Evolutionary conservation across 2,888 invertebrate genomes (phyloP).

Genomic region (Brenthis daphne): DNA sequence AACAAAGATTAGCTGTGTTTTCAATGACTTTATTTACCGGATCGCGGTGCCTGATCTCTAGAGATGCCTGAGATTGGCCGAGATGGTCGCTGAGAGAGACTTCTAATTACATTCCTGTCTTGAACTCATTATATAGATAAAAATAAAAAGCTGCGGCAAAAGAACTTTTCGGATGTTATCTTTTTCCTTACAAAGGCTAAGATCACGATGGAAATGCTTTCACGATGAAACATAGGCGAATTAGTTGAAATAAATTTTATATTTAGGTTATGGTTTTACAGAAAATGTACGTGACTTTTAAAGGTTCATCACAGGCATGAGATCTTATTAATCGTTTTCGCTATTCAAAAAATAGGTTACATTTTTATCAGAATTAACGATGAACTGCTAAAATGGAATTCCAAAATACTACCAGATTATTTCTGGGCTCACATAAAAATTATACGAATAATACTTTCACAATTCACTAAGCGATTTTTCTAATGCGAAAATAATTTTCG

Average conservation of each 20-base stretch:
- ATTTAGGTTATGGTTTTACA: too few relatives aligned
- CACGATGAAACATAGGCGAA: conserved; percentile 1
- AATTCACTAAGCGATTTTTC: neutral
- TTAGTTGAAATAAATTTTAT: neutral
- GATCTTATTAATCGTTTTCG: too few relatives aligned
- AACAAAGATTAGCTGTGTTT: conserved; percentile 22
- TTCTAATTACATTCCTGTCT: conserved; percentile 33
- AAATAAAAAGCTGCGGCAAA: conserved; percentile 19
- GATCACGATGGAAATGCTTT: conserved; percentile 2
- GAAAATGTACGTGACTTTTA: too few relatives aligned
- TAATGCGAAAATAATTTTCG: conserved; percentile 9
- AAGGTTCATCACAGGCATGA: too few relatives aligned
- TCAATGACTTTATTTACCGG: conserved; percentile 22
- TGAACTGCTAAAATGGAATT: too few relatives aligned
- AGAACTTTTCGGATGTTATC: conserved; percentile 12
- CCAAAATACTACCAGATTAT: too few relatives aligned
- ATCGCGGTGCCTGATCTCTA: conserved; percentile 19
- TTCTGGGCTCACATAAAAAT: neutral
- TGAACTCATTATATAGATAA: conserved; percentile 28
- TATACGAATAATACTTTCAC: conserved; percentile 1
- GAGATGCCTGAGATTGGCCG: conserved; percentile 16
- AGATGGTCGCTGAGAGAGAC: conserved; percentile 17
- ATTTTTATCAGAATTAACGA: too few relatives aligned
- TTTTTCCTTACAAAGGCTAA: conserved; percentile 5
- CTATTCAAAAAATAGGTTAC: too few relatives aligned